Evolutionary conservation across 2,888 invertebrate genomes (phyloP).

Genomic region (Pemphredon lugubris): DNA sequence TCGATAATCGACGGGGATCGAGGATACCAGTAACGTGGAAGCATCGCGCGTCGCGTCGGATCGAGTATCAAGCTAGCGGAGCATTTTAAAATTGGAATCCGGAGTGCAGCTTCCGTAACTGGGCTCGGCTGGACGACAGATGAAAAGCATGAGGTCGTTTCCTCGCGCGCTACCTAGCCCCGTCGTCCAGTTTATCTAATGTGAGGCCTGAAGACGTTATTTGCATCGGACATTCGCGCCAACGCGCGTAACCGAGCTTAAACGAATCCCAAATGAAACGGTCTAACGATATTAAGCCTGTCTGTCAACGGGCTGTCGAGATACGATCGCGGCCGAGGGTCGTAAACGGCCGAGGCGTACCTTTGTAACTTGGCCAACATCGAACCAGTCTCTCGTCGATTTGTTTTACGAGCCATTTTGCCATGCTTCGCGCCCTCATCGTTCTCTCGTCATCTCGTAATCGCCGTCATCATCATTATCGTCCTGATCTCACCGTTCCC

Average conservation of each 20-base stretch:
- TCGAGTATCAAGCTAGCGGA: too few relatives aligned
- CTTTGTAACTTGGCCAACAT: slow-evolving; percentile 55
- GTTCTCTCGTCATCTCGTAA: slow-evolving; percentile 56
- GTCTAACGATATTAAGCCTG: slow-evolving; percentile 65
- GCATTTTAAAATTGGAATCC: too few relatives aligned
- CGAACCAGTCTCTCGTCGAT: slow-evolving; percentile 65
- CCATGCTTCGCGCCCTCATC: slow-evolving; percentile 56
- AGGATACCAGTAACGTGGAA: too few relatives aligned
- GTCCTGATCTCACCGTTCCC: slow-evolving; percentile 52
- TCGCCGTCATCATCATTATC: slow-evolving; percentile 62
- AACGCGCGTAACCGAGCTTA: slow-evolving; percentile 32
- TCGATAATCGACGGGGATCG: too few relatives aligned
- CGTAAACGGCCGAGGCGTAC: slow-evolving; percentile 51
- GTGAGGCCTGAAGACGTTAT: slow-evolving; percentile 19
- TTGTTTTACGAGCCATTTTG: slow-evolving; percentile 69
- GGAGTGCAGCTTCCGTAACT: too few relatives aligned
- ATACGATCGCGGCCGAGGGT: slow-evolving; percentile 62
- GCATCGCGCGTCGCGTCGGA: too few relatives aligned
- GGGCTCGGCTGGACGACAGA: background rate
- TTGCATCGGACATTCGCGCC: slow-evolving; percentile 27
- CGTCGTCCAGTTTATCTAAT: background rate
- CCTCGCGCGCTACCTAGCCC: background rate
- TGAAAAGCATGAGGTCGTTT: slow-evolving; percentile 7
- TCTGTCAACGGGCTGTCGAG: slow-evolving; percentile 63
- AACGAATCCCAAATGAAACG: slow-evolving; percentile 61